phyloP scores from a whole-genome alignment of 2,113 vertebrate species.

The Conger conger region DNA sequence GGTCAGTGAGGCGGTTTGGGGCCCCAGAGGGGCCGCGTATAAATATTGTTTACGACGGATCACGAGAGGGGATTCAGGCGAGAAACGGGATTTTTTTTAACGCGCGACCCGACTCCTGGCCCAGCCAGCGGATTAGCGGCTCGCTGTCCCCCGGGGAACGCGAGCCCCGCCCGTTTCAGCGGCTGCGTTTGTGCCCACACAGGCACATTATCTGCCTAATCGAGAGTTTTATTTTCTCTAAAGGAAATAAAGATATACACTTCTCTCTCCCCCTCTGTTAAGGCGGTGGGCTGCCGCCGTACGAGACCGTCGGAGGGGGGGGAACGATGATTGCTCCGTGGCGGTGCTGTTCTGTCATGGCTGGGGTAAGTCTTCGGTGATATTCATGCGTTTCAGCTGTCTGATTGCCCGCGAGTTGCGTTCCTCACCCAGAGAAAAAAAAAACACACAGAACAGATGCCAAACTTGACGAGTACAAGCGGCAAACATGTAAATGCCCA shows the following conservation, averaged over 20 bases:
- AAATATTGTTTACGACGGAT: conserved; percentile 53
- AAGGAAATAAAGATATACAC: conserved; percentile 45
- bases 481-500: conserved; percentile 42
- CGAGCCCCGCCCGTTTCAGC: conserved; percentile 52
- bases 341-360: conserved; percentile 53
- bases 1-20: conserved; percentile 16
- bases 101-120: conserved; percentile 52
- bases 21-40: conserved; percentile 26
- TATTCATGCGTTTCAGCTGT: conserved; percentile 59
- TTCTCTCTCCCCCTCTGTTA: conserved; percentile 32
- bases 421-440: conserved; percentile 40
- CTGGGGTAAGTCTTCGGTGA: conserved; percentile 47
- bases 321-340: conserved; percentile 61
- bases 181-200: conserved; percentile 61
- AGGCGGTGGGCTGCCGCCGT: conserved; percentile 22
- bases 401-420: conserved; percentile 44
- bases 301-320: conserved; percentile 61
- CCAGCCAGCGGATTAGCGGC: conserved; percentile 57
- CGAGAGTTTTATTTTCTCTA: conserved; percentile 57
- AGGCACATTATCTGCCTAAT: conserved; percentile 64
- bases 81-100: conserved; percentile 46
- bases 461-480: conserved; percentile 12
- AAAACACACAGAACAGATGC: conserved; percentile 47
- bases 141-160: conserved; percentile 58
- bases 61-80: conserved; percentile 54